Percentiles rank a stretch among this genome's conserved stretches.
Evolutionary conservation across 2,113 vertebrate genomes (phyloP).

Genomic region (Spea bombifrons): DNA sequence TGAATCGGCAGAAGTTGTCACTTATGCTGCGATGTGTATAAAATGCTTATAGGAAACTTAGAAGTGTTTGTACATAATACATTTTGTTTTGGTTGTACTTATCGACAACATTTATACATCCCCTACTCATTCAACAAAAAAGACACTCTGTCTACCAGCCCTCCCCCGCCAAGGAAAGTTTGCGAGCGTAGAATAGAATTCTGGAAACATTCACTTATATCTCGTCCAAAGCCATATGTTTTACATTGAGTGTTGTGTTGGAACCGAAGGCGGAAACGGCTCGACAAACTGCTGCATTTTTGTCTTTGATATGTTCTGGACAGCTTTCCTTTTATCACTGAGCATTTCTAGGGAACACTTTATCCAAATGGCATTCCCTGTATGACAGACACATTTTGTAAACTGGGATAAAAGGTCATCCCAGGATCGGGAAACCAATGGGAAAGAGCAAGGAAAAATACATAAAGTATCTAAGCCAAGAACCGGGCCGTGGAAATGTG

Average conservation of each 20-base stretch:
- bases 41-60: too few relatives aligned
- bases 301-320: constrained; percentile 41
- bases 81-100: too few relatives aligned
- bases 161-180: neutral
- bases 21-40: too few relatives aligned
- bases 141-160: too few relatives aligned
- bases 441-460: neutral
- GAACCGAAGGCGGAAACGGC: constrained; percentile 30
- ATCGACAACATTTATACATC: too few relatives aligned
- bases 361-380: constrained; percentile 17
- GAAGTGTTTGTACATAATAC: too few relatives aligned
- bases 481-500: neutral
- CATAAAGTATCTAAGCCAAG: neutral
- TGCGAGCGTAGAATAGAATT: neutral
- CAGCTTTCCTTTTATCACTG: constrained; percentile 22
- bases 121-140: too few relatives aligned
- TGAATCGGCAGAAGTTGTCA: too few relatives aligned
- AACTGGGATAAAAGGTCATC: constrained; percentile 8
- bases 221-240: constrained; percentile 33
- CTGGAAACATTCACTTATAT: constrained; percentile 14
- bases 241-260: constrained; percentile 33
- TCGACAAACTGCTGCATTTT: constrained; percentile 43
- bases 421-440: neutral
- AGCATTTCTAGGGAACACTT: constrained; percentile 13
- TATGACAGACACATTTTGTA: constrained; percentile 11